phyloP scores from a whole-genome alignment of 30 jellyfish, hydroid and myxozoan genomes.

The Turritopsis dohrnii region DNA sequence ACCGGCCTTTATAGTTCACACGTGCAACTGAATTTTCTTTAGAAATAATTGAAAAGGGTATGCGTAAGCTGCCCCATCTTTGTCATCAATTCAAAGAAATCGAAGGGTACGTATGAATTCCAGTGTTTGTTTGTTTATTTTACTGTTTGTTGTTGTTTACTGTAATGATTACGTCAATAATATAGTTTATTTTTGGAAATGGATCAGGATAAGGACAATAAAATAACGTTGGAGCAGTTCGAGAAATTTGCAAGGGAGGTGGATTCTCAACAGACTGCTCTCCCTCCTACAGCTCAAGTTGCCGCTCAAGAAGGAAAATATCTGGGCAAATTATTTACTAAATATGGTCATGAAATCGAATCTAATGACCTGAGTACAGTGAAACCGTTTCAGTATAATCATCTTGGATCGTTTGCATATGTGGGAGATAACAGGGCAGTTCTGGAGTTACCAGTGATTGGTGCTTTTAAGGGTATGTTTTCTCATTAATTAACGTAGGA shows the following conservation, averaged over 20 bases:
- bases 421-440: constrained; percentile 91
- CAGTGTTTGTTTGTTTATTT: not conserved
- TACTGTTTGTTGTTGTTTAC: not conserved
- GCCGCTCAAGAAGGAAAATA: constrained; percentile 93
- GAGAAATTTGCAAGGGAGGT: constrained; percentile 41
- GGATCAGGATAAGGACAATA: constrained; percentile 51
- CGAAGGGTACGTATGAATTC: constrained; percentile 3
- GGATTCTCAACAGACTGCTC: constrained; percentile 51
- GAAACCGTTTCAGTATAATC: constrained; percentile 67
- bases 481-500: not conserved
- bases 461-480: constrained; percentile 45
- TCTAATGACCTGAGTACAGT: constrained; percentile 18
- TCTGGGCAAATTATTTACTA: constrained; percentile 65
- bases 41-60: constrained; percentile 56
- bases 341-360: constrained; percentile 26
- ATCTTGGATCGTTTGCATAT: constrained; percentile 86
- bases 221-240: constrained; percentile 50
- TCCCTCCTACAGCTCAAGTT: constrained; percentile 95
- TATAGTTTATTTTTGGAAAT: constrained; percentile 50
- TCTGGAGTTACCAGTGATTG: constrained; percentile 69
- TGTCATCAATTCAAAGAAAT: constrained; percentile 21
- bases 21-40: no score
- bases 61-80: constrained; percentile 50
- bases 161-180: no score
- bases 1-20: no score